Percentiles rank a stretch among this genome's conserved stretches.
Evolutionary conservation across 2,797 vertebrate species (phyloP).

Genomic region (Neoniphon sammara): DNA sequence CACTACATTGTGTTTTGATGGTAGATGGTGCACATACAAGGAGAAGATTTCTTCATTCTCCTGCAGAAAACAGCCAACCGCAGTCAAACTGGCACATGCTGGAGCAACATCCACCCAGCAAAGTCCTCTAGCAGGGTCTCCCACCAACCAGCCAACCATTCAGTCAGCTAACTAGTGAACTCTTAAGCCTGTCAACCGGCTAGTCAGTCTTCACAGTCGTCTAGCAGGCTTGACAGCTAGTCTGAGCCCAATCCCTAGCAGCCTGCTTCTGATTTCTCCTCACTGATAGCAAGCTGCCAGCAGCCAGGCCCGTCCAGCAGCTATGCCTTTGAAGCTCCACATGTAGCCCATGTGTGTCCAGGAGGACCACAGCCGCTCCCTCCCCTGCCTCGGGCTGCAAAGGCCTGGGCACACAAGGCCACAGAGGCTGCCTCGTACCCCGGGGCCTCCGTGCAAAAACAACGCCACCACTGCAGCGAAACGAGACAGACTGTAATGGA

Average conservation of each 20-base stretch:
- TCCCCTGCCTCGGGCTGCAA: slow-evolving; percentile 28
- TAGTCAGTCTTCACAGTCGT: slow-evolving; percentile 26
- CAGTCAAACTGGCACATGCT: not conserved
- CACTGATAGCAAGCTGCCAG: slow-evolving; percentile 63
- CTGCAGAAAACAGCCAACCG: not conserved
- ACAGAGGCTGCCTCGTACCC: slow-evolving; percentile 64
- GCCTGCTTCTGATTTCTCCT: slow-evolving; percentile 60
- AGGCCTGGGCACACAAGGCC: slow-evolving; percentile 53
- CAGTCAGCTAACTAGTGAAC: not conserved
- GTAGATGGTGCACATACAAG: not conserved
- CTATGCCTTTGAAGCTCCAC: slow-evolving; percentile 67
- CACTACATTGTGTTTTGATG: not conserved
- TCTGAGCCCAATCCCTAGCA: slow-evolving; percentile 44
- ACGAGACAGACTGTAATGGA: slow-evolving; percentile 79
- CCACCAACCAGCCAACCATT: not conserved
- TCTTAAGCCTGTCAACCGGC: slow-evolving; percentile 14
- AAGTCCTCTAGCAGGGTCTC: too few relatives aligned
- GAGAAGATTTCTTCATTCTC: not conserved
- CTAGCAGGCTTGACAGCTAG: slow-evolving; percentile 26
- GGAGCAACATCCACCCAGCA: not conserved
- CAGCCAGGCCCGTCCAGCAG: slow-evolving; percentile 50
- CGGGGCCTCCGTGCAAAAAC: slow-evolving; percentile 77
- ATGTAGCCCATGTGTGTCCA: slow-evolving; percentile 72
- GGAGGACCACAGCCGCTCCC: slow-evolving; percentile 29
- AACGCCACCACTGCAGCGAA: slow-evolving; percentile 68